These are phyloP conservation scores for Trachelus tabidus DNA, from an alignment of 2,888 invertebrate genomes.

Conservation along the genomic window DNA sequence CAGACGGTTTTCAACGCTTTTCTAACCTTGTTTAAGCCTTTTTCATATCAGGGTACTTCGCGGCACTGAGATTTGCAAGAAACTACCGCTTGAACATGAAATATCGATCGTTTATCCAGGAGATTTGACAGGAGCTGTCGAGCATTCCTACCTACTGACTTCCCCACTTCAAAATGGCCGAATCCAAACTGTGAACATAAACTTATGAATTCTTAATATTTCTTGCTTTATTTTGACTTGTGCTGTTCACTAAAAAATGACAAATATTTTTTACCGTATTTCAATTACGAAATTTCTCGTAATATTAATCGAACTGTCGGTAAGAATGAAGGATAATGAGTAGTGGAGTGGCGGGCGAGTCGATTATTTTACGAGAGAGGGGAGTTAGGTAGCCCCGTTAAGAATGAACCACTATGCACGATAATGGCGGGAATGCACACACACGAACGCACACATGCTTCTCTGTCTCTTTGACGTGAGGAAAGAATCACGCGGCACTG, in stretches of 20 bases:
- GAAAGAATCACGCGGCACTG: constrained; percentile 9
- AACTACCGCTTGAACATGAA: not conserved
- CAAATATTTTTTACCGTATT: not conserved
- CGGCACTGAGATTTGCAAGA: not conserved
- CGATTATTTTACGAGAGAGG: constrained; percentile 41
- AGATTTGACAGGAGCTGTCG: not conserved
- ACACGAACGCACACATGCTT: constrained; percentile 25
- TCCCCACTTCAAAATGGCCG: constrained; percentile 55
- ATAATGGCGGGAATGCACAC: constrained; percentile 57
- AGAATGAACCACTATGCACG: constrained; percentile 46
- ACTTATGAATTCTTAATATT: constrained; percentile 6
- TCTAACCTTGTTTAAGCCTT: not conserved
- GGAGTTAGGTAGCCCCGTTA: constrained; percentile 37
- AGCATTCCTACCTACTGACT: constrained; percentile 25
- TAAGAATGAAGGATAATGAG: constrained; percentile 23
- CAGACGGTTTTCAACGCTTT: not conserved
- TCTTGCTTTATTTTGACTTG: constrained; percentile 28
- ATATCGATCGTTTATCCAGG: not conserved
- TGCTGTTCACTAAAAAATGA: constrained; percentile 8
- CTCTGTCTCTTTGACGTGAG: not conserved
- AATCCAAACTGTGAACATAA: constrained; percentile 30
- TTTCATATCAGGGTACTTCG: not conserved
- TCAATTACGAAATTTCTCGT: not conserved
- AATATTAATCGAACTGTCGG: constrained; percentile 9
- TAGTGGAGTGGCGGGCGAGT: constrained; percentile 49